These are phyloP conservation scores for Drosophila nr. fundita DNA, from an alignment of 2,888 invertebrate genomes.

Conservation along the genomic window DNA sequence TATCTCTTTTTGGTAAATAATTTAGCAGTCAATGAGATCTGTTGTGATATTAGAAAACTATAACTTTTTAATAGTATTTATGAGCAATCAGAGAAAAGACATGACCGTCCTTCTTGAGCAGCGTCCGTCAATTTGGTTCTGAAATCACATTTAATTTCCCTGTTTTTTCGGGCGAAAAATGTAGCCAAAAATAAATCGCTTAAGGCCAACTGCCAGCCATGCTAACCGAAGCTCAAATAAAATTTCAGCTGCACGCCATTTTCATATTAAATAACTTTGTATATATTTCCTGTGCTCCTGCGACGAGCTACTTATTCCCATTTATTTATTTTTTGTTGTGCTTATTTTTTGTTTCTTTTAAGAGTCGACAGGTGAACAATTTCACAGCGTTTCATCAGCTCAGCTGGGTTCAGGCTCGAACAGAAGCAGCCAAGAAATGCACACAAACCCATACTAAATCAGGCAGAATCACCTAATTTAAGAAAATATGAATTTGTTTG, in stretches of 20 bases:
- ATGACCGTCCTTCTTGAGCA: conserved; percentile 33
- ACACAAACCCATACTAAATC: conserved; percentile 32
- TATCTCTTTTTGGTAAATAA: neutral
- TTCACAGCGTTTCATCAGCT: conserved; percentile 60
- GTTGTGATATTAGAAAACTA: neutral
- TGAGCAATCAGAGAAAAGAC: neutral
- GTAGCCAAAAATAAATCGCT: conserved; percentile 61
- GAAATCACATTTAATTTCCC: conserved; percentile 60
- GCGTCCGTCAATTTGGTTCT: conserved; percentile 62
- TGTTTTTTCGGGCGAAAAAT: conserved; percentile 37
- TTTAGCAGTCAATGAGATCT: neutral
- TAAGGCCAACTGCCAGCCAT: conserved; percentile 50
- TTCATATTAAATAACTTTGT: conserved; percentile 80
- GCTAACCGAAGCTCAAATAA: conserved; percentile 71
- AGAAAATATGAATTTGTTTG: conserved; percentile 10
- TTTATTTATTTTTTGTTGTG: conserved; percentile 11
- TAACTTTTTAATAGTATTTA: neutral
- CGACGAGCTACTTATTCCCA: conserved; percentile 43
- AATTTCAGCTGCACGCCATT: conserved; percentile 73
- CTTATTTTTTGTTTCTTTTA: conserved; percentile 54
- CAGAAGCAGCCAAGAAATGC: conserved; percentile 10
- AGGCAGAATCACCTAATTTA: conserved; percentile 15
- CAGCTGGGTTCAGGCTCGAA: conserved; percentile 28
- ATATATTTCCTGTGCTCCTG: conserved; percentile 65
- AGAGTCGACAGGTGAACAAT: conserved; percentile 67